A percentile compares a stretch with the other conserved stretches of the same genome.
These are phyloP conservation scores for Drosophila birchii DNA, from an alignment of 2,888 invertebrate genomes.

Conservation along the genomic window DNA sequence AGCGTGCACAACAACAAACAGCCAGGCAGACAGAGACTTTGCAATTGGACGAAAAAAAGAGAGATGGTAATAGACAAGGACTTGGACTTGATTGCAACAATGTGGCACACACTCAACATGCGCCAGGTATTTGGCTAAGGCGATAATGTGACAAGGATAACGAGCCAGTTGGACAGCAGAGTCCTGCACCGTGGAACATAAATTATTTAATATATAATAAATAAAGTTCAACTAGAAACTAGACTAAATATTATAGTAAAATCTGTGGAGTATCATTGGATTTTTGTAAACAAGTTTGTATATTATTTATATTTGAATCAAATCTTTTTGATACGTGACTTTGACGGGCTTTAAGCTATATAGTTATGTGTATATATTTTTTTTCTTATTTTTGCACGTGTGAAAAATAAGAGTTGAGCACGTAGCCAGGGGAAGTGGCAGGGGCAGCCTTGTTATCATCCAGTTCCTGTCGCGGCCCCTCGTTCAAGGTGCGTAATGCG, in stretches of 20 bases:
- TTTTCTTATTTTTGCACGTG: conserved; percentile 3
- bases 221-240: not conserved
- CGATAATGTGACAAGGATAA: conserved; percentile 82
- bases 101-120: conserved; percentile 73
- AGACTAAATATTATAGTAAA: too few species aligned
- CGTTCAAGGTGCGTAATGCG: conserved; percentile 70
- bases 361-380: not conserved
- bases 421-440: not conserved
- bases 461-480: conserved; percentile 27
- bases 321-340: not conserved
- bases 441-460: conserved; percentile 61
- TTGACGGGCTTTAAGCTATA: not conserved
- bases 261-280: not conserved
- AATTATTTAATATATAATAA: not conserved
- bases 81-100: conserved; percentile 70
- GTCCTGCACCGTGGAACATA: conserved; percentile 13
- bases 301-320: not conserved
- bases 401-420: conserved; percentile 1
- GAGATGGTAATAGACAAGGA: conserved; percentile 36
- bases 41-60: conserved; percentile 8
- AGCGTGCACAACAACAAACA: conserved; percentile 70
- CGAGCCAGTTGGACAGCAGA: conserved; percentile 53
- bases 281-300: not conserved
- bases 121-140: conserved; percentile 71
- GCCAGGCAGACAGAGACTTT: conserved; percentile 34